Evolutionary conservation across 2,797 vertebrate genomes (phyloP).

Genomic region (Anableps anableps): DNA sequence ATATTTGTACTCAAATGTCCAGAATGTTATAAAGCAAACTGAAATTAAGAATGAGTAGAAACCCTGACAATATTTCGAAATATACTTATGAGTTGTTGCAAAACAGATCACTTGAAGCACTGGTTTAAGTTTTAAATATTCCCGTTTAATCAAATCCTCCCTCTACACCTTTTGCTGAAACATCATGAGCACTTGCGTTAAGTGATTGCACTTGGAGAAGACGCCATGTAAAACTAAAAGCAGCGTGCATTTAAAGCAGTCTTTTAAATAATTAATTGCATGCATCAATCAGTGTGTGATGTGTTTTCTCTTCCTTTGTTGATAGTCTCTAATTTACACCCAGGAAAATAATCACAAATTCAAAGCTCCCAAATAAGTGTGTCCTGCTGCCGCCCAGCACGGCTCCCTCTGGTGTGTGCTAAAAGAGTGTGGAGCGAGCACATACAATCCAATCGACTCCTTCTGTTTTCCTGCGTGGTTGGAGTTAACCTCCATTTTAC

Average conservation of each 20-base stretch:
- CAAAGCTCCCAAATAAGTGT: constrained; percentile 61
- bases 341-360: constrained; percentile 72
- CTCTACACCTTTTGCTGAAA: constrained; percentile 7
- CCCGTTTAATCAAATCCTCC: constrained; percentile 13
- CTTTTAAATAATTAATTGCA: constrained; percentile 49
- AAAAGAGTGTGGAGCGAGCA: constrained; percentile 47
- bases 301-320: constrained; percentile 64
- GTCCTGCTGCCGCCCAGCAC: constrained; percentile 64
- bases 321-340: constrained; percentile 74
- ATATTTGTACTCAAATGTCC: neutral
- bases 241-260: constrained; percentile 29
- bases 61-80: neutral
- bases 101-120: neutral
- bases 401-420: constrained; percentile 64
- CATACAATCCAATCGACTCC: constrained; percentile 49
- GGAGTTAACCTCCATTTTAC: constrained; percentile 66
- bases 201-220: constrained; percentile 23
- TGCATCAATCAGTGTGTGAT: constrained; percentile 51
- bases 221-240: constrained; percentile 26
- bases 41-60: neutral
- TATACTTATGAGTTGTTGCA: neutral
- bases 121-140: neutral
- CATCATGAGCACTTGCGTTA: constrained; percentile 2
- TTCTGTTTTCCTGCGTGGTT: constrained; percentile 63
- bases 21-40: neutral